Percentiles rank a stretch among this genome's conserved stretches.
Conservation (phyloP, 2,113 vertebrate genomes). For the Sinocyclocheilus grahami region DNA sequence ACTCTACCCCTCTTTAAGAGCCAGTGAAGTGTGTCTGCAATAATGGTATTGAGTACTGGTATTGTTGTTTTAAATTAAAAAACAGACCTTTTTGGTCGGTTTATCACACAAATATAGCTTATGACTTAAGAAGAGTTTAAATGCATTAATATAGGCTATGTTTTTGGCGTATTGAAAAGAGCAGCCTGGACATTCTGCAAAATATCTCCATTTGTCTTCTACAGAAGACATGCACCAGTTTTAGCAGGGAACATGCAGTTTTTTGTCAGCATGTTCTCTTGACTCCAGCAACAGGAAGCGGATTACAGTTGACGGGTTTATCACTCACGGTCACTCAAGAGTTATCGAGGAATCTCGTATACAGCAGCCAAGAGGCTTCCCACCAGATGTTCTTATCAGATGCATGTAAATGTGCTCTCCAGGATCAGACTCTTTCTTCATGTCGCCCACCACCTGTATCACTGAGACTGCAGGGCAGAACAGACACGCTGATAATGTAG, state of each 20-base stretch:
- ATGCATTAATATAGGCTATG: too few relatives aligned
- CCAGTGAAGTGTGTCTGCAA: neutral
- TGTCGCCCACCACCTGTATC: neutral
- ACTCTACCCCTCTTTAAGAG: neutral
- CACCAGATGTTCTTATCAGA: slow-evolving; percentile 13
- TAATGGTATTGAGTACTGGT: neutral
- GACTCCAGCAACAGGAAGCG: slow-evolving; percentile 6
- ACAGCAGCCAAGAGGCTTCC: neutral
- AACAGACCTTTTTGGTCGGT: neutral
- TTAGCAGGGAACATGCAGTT: neutral
- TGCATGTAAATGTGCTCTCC: slow-evolving; percentile 25
- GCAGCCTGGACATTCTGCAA: too few relatives aligned
- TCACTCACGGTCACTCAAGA: slow-evolving; percentile 28
- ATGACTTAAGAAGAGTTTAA: neutral
- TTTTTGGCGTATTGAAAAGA: too few relatives aligned
- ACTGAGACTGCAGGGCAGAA: slow-evolving; percentile 14
- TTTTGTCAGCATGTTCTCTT: neutral
- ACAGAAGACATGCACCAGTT: neutral
- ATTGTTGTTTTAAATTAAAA: neutral
- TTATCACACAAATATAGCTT: neutral
- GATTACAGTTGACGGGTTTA: slow-evolving; percentile 10
- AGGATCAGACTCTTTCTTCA: neutral
- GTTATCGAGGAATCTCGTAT: slow-evolving; percentile 21
- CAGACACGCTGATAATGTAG: neutral
- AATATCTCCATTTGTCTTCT: neutral